phyloP scores from a whole-genome alignment of 30 jellyfish, hydroid and myxozoan species.

The Chrysaora quinquecirrha region DNA sequence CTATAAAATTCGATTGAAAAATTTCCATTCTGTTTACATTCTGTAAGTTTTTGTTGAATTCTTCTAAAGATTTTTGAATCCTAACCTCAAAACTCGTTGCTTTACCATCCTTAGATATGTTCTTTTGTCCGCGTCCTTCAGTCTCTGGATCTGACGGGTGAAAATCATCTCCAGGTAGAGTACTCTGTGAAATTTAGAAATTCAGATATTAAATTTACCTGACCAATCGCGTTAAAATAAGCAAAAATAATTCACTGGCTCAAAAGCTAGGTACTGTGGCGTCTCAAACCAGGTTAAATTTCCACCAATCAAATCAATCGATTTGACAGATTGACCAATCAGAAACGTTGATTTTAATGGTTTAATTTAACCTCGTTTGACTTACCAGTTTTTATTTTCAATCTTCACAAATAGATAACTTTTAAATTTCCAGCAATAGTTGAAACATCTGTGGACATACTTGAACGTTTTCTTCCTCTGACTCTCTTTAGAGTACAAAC shows the following conservation, averaged over 20 bases:
- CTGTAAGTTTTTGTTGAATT: not conserved
- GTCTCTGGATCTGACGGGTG: constrained; percentile 10
- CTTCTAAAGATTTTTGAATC: not conserved
- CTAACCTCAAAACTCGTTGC: not conserved
- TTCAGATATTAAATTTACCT: not conserved
- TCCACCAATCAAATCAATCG: too few species aligned
- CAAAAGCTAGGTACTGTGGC: not conserved
- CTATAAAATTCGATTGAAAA: not conserved
- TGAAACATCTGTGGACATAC: too few species aligned
- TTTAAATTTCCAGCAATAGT: too few species aligned
- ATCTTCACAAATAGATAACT: too few species aligned
- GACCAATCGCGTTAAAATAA: not conserved
- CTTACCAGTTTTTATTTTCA: too few species aligned
- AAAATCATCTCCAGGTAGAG: constrained; percentile 43
- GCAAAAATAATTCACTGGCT: too few species aligned
- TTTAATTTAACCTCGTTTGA: not conserved
- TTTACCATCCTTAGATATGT: not conserved
- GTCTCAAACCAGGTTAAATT: constrained; percentile 16
- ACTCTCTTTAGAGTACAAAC: too few species aligned
- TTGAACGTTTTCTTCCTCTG: too few species aligned
- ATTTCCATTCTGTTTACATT: not conserved
- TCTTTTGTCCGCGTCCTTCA: not conserved
- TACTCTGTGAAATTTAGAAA: constrained; percentile 15
- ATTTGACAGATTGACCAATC: not conserved
- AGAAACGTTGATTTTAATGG: not conserved